Percentiles rank a stretch among this genome's conserved stretches.
These are phyloP conservation scores for Phenganax subtilis DNA, from an alignment of 92 coral and sea anemone genomes.

Conservation along the genomic window DNA sequence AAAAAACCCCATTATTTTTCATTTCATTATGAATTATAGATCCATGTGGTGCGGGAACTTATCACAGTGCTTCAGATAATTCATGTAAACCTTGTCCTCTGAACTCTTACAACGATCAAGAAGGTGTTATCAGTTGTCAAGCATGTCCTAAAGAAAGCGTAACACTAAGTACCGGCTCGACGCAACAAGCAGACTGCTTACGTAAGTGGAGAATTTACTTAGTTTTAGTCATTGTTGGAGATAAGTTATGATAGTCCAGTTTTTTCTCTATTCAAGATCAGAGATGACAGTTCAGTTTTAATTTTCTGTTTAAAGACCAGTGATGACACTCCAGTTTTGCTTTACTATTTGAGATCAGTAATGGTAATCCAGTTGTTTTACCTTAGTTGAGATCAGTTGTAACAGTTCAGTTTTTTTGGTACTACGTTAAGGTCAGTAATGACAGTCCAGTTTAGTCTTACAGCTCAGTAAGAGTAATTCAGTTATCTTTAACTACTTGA, in stretches of 20 bases:
- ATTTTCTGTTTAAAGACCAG: no score
- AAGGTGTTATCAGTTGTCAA: slow-evolving; percentile 79
- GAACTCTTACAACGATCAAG: slow-evolving; percentile 72
- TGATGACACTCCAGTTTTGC: no score
- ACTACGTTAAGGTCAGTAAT: no score
- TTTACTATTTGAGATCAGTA: no score
- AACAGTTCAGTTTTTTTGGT: no score
- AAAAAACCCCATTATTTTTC: not conserved
- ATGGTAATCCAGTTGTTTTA: no score
- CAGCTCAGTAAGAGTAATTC: no score
- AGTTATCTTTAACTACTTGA: no score
- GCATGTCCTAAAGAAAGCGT: slow-evolving; percentile 52
- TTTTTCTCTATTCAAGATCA: no score
- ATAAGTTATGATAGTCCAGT: not conserved
- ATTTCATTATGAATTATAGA: not conserved
- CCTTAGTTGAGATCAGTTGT: no score
- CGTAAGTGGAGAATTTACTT: not conserved
- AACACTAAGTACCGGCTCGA: slow-evolving; percentile 4
- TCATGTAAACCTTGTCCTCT: slow-evolving; percentile 57
- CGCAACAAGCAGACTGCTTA: slow-evolving; percentile 8
- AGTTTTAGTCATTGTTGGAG: not conserved
- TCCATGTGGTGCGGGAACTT: slow-evolving; percentile 65
- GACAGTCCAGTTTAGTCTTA: no score
- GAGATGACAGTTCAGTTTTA: no score
- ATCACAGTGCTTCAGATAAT: slow-evolving; percentile 53